A percentile compares a stretch with the other conserved stretches of the same genome.
These are phyloP conservation scores for Acropora yongei DNA, from an alignment of 64 coral and sea anemone species.

Conservation along the genomic window DNA sequence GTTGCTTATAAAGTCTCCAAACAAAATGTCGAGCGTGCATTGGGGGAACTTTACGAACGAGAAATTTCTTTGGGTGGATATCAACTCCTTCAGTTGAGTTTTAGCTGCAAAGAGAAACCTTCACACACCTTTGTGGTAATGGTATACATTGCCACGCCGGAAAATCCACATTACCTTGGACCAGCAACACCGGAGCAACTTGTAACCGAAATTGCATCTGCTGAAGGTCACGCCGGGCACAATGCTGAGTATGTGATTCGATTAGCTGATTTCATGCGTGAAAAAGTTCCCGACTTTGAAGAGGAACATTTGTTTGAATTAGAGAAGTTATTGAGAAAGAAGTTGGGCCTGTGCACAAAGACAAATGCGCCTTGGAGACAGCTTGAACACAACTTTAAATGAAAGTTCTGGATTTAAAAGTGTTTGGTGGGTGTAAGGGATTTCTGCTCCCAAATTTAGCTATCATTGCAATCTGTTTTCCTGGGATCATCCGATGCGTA, in stretches of 20 bases:
- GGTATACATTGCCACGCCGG: slow-evolving; percentile 65
- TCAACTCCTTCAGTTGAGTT: slow-evolving; percentile 59
- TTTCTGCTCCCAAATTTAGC: no score
- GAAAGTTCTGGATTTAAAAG: background rate
- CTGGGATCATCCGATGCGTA: no score
- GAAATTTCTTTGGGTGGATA: slow-evolving; percentile 83
- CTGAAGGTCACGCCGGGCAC: slow-evolving; percentile 56
- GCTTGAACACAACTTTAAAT: background rate
- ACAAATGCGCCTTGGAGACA: slow-evolving; percentile 50
- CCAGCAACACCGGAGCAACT: slow-evolving; percentile 60
- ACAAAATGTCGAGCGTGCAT: slow-evolving; percentile 41
- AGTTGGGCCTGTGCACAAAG: slow-evolving; percentile 61
- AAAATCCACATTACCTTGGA: slow-evolving; percentile 66
- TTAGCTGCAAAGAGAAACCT: slow-evolving; percentile 48
- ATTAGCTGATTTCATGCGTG: slow-evolving; percentile 88
- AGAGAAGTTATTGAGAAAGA: slow-evolving; percentile 74
- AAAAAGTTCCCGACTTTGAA: slow-evolving; percentile 74
- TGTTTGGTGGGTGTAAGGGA: no score
- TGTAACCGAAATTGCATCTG: slow-evolving; percentile 64
- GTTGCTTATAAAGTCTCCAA: slow-evolving; percentile 78
- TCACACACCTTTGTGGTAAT: slow-evolving; percentile 57
- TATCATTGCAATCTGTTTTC: no score
- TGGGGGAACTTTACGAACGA: slow-evolving; percentile 62
- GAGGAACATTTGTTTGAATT: slow-evolving; percentile 83
- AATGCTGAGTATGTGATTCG: slow-evolving; percentile 93